Base-by-base conservation (phyloP, 2,888 invertebrate genomes). In the Tanypteryx hageni region DNA sequence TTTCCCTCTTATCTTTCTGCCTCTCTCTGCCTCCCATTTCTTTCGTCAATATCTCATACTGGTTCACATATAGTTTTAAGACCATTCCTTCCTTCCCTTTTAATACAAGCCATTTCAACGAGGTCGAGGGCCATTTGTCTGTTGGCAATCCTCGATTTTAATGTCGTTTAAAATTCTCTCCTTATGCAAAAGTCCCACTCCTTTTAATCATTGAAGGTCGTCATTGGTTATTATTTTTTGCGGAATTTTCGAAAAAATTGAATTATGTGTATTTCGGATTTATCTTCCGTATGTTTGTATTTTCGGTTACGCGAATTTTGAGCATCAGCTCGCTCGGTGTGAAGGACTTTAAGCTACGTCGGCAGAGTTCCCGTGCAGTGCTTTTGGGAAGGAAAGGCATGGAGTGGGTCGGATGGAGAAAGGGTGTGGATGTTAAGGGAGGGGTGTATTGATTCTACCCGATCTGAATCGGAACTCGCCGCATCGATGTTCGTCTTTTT, bases 401-500 rank as follows among this genome's bases (percentile, higher is more conserved):
- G 44, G 44, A 44, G 44, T 44, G 44, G 44, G 44, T 44, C 44
- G 44, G 44, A 5, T 44, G 5, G 44, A 44, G 44, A 44, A 44
- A 44, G 44, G 44, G 44, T 44, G 44, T 44, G 44, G 44, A 5
- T 44, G 44, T 44, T 3, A 44, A 5, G 68, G 61, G 18, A 22
- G 27, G 31, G 22, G 31, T 59, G 86, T 86, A 86, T 86, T 86
- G 86, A 86, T 86, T 86, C 61, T 31, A 44, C 16, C 64, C 44
- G 68, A 89, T 44, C 44, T 56, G 89, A 89, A 89, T 89, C 76
- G 76, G 76, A 76, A 76, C 5, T n/a, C n/a, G 44, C 44, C 44
- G 44, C 44, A 44, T 5, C 76, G 76, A 76, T 76, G 76, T 10
- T 76, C 76, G 22, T 76, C 76, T 76, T 76, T 76, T 44, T 44